Evolutionary conservation across 2,797 vertebrate genomes (phyloP).

Genomic region (Muscicapa striata): DNA sequence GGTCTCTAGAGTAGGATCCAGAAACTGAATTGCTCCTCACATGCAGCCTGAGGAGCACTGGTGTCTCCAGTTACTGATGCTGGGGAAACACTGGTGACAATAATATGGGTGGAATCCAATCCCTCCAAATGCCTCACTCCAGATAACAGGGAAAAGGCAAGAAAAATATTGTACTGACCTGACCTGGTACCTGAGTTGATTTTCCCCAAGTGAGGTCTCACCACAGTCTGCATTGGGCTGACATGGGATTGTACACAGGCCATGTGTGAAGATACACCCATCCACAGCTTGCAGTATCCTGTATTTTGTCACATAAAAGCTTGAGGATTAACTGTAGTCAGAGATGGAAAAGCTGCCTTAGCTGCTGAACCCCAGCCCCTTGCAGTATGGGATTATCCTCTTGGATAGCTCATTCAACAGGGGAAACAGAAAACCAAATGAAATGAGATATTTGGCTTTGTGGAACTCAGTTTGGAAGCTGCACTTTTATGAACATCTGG

Average conservation of each 20-base stretch:
- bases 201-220: not conserved
- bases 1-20: not conserved
- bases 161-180: not conserved
- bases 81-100: not conserved
- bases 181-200: not conserved
- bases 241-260: not conserved
- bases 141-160: not conserved
- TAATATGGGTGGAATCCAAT: not conserved
- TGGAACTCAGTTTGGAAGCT: conserved; percentile 9
- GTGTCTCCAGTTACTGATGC: not conserved
- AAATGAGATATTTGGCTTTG: conserved; percentile 50
- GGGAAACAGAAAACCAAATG: conserved; percentile 38
- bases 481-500: conserved; percentile 58
- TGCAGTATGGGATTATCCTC: not conserved
- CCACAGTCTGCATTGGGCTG: not conserved
- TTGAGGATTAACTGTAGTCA: not conserved
- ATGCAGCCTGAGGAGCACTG: not conserved
- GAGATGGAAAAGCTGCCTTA: not conserved
- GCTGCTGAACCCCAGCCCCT: not conserved
- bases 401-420: not conserved
- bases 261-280: not conserved
- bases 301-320: not conserved
- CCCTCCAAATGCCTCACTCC: not conserved
- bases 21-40: not conserved
- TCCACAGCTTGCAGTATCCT: not conserved